These are phyloP conservation scores for Troilus luridus DNA, from an alignment of 2,888 invertebrate genomes.

Conservation along the genomic window DNA sequence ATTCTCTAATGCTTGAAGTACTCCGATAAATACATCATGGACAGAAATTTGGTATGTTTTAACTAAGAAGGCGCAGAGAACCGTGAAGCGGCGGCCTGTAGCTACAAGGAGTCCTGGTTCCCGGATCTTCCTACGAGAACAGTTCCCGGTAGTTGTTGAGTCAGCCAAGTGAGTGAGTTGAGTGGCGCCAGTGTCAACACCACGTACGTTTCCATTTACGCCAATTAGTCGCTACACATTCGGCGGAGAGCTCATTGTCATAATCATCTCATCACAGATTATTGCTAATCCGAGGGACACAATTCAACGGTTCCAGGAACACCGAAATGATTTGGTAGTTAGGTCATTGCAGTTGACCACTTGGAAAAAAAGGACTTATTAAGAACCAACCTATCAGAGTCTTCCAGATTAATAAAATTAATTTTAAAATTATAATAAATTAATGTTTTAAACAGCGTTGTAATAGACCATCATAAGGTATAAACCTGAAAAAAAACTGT, in stretches of 20 bases:
- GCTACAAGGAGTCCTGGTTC: neutral
- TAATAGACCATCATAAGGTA: no score
- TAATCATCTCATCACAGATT: neutral
- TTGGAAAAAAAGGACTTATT: no score
- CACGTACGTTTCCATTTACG: neutral
- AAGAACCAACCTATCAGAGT: no score
- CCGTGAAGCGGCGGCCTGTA: neutral
- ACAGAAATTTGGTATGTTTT: neutral
- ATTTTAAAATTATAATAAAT: no score
- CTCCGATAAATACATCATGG: neutral
- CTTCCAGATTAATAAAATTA: no score
- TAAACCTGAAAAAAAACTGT: no score
- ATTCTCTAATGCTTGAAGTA: neutral
- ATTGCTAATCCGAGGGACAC: neutral
- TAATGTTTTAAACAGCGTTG: no score
- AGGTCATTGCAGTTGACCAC: neutral
- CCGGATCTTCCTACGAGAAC: neutral
- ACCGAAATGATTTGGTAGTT: neutral
- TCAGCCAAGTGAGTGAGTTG: neutral
- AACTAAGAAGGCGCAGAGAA: neutral
- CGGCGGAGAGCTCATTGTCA: neutral
- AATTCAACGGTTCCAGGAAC: neutral
- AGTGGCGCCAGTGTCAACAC: constrained; percentile 33
- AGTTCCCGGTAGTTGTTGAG: constrained; percentile 29
- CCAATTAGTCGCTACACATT: neutral